Base-by-base conservation (phyloP, 2,888 invertebrate genomes). In the Sphaerophoria rueppellii region DNA sequence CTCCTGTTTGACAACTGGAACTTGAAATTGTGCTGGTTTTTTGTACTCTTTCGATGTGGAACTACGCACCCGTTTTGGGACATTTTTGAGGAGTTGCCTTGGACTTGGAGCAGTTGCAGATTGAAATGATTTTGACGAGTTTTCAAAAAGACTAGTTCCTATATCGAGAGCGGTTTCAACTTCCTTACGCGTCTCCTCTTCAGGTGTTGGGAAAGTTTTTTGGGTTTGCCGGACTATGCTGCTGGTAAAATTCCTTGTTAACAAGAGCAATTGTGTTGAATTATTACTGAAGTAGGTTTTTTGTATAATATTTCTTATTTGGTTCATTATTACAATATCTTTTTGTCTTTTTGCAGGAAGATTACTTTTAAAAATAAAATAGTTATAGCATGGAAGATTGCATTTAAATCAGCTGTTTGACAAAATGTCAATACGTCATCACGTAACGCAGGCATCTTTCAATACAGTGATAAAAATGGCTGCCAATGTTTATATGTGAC, bases 131-230 rank as follows among this genome's bases (percentile, higher is more conserved):
- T 88, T 61, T 9, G 86, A 78, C 2, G 89, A 89, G 78, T 90
- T 89, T 4, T 88, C 90, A 75, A 91, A 91, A 0, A 91, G 87
- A 72, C 82, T 89, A 2, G 89, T 87, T 69, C 89, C 90, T 48
- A 90, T 90, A 24, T 89, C 87, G 16, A 89, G 50, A 0, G 88
- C 90, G 3, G 88, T 86, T 61, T 89, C 88, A 16, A 90, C 88
- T 9, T 91, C 90, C 52, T 87, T 86, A 3, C 83, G 71, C 12
- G 52, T 16, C n/a, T 75, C 57, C 7, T 88, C 63, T n/a, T 79
- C 76, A n/a, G 88, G 81, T 40, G 83, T 83, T 4, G 88, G 54
- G 7, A 34, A 80, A 0, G 61, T 14, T 65, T 81, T 81, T 2
- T 70, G 48, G n/a, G 46, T 67, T 12, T 55, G 70, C 4, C 11